phyloP scores from a whole-genome alignment of 2,888 invertebrate species.

The Creontiades dilutus region DNA sequence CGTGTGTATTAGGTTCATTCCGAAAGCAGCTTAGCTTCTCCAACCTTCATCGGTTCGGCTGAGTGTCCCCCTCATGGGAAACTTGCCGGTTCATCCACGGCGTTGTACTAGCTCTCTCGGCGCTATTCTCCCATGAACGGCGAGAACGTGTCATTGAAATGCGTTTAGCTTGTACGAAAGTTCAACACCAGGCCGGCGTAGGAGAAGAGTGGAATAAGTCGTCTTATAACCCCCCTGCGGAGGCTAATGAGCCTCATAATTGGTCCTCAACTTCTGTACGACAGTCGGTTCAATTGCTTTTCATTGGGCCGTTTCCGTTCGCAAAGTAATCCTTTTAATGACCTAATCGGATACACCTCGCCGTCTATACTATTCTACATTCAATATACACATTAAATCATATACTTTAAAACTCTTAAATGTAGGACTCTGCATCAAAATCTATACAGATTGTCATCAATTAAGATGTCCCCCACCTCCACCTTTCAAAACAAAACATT shows the following conservation, averaged over 20 bases:
- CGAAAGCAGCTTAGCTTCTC: too few species aligned
- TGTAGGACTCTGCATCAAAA: too few species aligned
- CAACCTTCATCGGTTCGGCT: too few species aligned
- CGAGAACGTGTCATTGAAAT: slow-evolving; percentile 7
- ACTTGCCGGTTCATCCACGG: too few species aligned
- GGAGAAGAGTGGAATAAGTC: not conserved
- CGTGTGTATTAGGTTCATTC: too few species aligned
- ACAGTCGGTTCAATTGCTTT: slow-evolving; percentile 4
- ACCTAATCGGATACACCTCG: not conserved
- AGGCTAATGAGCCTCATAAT: not conserved
- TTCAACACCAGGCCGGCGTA: not conserved
- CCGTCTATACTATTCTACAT: too few species aligned
- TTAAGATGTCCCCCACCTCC: too few species aligned
- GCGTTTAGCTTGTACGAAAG: slow-evolving; percentile 7
- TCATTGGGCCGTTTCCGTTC: slow-evolving; percentile 4
- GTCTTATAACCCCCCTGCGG: not conserved
- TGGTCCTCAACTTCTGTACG: not conserved
- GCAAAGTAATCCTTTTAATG: not conserved
- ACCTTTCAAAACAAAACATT: too few species aligned
- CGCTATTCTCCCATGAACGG: not conserved
- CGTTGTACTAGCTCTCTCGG: not conserved
- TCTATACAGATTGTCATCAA: too few species aligned
- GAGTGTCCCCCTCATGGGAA: too few species aligned
- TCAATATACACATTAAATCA: too few species aligned
- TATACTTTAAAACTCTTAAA: too few species aligned